Evolutionary conservation across 1,140 invertebrate species (phyloP), one percentile per base, ranked within the genome.

Genomic region (Aleiodes sp.): DNA sequence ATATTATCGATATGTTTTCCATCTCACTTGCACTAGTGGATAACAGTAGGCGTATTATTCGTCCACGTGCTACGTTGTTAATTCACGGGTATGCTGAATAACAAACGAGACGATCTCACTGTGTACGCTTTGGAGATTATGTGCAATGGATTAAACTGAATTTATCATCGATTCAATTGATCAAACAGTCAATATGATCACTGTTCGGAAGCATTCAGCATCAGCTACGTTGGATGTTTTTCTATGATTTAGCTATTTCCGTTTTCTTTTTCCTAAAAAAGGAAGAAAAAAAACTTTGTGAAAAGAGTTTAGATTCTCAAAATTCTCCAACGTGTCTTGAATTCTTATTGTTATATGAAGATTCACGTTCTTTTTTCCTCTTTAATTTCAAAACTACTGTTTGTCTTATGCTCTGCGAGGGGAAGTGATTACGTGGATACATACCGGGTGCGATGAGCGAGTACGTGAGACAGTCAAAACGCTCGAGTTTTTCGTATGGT

Each of bases 391-490:
- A 9, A 19, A 31, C 43, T 56, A 33, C 8, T 6, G 14, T 33
- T 57, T 57, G 24, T 31, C 26, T 26, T 12, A n/a, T 65, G 14
- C 12, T 56, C 19, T 57, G 19, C 21, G 19, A 33, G n/a, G 43
- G 43, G 29, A 65, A 57, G 46, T 65, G 33, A 60, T 60, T 43
- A 39, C 60, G 60, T 62, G 60, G 28, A 57, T 26, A 28, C 16
- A 29, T 59, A 39, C 35, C 37, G 43, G 43, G 65, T 65, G 63
- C 26, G n/a, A 52, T 52, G 63, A 12, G 21, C 19, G 9, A 9
- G 28, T 41, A 60, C 65, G 65, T 67, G 65, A 67, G 52, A 66
- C 66, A 52, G 41, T 68, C 57, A 68, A 68, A 68, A 67, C 52
- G 43, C 35, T 41, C 65, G 28, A 67, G 21, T 67, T 63, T 67